Percentiles rank a stretch among this genome's conserved stretches.
These are phyloP conservation scores for Bryconaethiops microstoma DNA, from an alignment of 2,797 vertebrate species.

Conservation along the genomic window DNA sequence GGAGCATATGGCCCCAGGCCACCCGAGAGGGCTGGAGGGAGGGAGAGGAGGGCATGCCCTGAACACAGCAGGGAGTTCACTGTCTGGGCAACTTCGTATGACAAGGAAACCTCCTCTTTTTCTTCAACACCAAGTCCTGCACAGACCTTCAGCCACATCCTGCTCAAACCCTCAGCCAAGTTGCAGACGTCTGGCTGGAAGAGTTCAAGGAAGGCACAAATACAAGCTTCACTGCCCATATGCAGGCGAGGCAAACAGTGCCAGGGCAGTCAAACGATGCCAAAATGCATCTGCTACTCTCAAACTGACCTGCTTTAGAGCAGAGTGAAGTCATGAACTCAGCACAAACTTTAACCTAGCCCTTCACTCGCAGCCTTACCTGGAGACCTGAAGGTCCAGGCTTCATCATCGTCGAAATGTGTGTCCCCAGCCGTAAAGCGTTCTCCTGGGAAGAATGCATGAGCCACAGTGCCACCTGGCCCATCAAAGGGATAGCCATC, in stretches of 20 bases:
- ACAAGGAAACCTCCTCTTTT: not conserved
- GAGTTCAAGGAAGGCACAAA: not conserved
- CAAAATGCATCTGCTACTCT: not conserved
- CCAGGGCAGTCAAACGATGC: not conserved
- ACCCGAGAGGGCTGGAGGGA: constrained; percentile 45
- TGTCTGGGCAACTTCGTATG: constrained; percentile 58
- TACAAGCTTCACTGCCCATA: not conserved
- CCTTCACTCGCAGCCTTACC: constrained; percentile 71
- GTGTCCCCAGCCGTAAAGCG: constrained; percentile 86
- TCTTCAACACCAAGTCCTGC: not conserved
- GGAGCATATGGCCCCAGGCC: constrained; percentile 72
- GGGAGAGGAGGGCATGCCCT: constrained; percentile 44
- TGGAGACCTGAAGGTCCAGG: constrained; percentile 95
- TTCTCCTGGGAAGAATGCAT: constrained; percentile 93
- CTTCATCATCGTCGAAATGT: constrained; percentile 94
- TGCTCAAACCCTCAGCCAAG: not conserved
- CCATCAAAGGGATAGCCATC: constrained; percentile 94
- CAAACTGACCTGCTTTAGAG: not conserved
- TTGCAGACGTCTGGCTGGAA: not conserved
- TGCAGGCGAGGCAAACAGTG: not conserved
- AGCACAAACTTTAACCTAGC: not conserved
- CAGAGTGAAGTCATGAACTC: constrained; percentile 1
- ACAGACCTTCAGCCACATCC: not conserved
- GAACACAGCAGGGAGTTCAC: constrained; percentile 64
- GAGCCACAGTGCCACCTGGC: constrained; percentile 92